Base-by-base conservation (phyloP, 2,797 vertebrate species). In the Pempheris klunzingeri region DNA sequence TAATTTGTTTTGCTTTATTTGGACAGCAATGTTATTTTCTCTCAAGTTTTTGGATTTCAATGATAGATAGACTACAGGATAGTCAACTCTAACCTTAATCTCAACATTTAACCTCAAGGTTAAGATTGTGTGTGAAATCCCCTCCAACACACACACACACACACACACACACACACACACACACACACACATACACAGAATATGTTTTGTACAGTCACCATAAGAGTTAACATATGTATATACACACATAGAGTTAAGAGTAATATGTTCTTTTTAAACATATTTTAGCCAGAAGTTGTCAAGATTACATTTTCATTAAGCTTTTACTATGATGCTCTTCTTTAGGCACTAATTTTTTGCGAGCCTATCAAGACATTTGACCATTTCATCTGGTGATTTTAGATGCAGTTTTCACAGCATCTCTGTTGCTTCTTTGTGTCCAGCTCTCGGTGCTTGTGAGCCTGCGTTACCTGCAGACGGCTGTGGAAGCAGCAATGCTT, bases 401-500 rank as follows among this genome's bases (percentile, higher is more conserved):
- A 46, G 32, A 38, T 41, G 2, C 36, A 28, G 28, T 43, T 65
- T 43, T 66, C 30, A 68, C 20, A 50, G 11, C 7, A 41, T 41
- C 34, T 14, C 32, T 11, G 7, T 28, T 73, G 38, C 10, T n/a
- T 86, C 26, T 68, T 17, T 67, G 38, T 64, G 18, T 38, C 26
- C 81, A 97, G 97, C 69, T 93, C 36, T 88, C 93, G 0, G 94
- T 96, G 82, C 78, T 96, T 7, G 49, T 96, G 46, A 95, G 96
- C 74, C 87, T 97, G 78, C 93, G 96, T 18, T 96, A 95, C 88
- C 93, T 97, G 76, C 95, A 97, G 81, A 97, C 96, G 0, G 94
- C 97, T 0, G 94, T 97, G 93, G 94, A 96, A 73, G 94, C 84
- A n/a, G 93, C 96, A 18, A 90, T 91, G 81, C 93, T 91, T 39